phyloP scores from a whole-genome alignment of 2,888 invertebrate species.

The Belgica antarctica region DNA sequence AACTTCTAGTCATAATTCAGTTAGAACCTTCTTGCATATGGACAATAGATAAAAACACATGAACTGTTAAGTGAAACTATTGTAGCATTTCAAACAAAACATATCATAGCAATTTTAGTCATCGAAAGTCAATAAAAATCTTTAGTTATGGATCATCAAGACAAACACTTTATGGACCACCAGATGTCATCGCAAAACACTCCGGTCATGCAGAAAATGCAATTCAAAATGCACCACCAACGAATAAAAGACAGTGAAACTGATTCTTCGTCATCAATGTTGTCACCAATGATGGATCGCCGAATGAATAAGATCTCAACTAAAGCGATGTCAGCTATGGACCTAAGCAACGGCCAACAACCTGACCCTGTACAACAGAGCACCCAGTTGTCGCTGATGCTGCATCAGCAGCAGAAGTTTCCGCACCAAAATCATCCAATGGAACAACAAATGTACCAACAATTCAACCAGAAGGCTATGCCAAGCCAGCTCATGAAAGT shows the following conservation, averaged over 20 bases:
- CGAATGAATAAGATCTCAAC: conserved; percentile 21
- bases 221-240: conserved; percentile 32
- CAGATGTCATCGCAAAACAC: neutral
- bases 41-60: neutral
- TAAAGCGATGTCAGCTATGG: conserved; percentile 34
- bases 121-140: no score
- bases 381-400: conserved; percentile 31
- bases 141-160: neutral
- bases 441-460: conserved; percentile 40
- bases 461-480: conserved; percentile 31
- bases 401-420: conserved; percentile 35
- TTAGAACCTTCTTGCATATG: neutral
- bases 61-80: neutral
- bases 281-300: conserved; percentile 22
- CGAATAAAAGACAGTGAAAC: neutral
- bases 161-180: neutral
- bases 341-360: conserved; percentile 23
- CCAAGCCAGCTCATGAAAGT: conserved; percentile 29
- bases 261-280: neutral
- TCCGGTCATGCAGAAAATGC: conserved; percentile 16
- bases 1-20: no score
- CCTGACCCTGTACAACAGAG: conserved; percentile 1
- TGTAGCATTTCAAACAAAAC: conserved; percentile 5
- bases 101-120: neutral
- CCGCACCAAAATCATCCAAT: conserved; percentile 40